These are phyloP conservation scores for Notarius lentiginosus DNA, from an alignment of 2,113 vertebrate genomes.

Conservation along the genomic window DNA sequence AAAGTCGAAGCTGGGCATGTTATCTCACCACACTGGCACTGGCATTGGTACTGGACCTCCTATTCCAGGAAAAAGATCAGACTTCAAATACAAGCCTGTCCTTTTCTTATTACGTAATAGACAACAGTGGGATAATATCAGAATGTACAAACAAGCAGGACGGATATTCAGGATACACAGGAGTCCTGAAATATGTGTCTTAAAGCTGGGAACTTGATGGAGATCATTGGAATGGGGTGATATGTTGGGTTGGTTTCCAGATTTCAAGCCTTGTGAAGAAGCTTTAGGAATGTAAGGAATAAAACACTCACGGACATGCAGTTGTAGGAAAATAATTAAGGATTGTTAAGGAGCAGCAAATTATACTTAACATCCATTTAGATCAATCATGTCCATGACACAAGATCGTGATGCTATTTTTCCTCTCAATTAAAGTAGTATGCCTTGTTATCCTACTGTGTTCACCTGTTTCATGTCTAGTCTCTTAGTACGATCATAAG, in stretches of 20 bases:
- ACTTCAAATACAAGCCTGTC: constrained; percentile 19
- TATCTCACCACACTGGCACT: constrained; percentile 1
- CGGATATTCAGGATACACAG: no score
- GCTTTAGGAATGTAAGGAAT: background rate
- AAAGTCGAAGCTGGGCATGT: constrained; percentile 17
- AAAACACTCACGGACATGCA: background rate
- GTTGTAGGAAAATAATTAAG: background rate
- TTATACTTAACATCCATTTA: background rate
- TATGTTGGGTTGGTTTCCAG: background rate
- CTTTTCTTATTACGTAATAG: constrained; percentile 16
- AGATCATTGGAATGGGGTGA: background rate
- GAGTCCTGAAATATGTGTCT: background rate
- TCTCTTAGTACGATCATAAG: no score
- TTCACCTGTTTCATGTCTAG: no score
- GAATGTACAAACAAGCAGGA: background rate
- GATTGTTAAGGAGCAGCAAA: background rate
- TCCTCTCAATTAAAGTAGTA: no score
- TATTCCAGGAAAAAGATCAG: constrained; percentile 20
- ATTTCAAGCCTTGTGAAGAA: background rate
- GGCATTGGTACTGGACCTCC: background rate
- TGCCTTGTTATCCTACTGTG: no score
- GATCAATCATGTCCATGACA: background rate
- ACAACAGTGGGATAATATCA: background rate
- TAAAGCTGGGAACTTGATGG: background rate
- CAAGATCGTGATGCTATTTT: background rate